Conservation (phyloP, 2,888 invertebrate species). For the Osedax fenrisi region DNA sequence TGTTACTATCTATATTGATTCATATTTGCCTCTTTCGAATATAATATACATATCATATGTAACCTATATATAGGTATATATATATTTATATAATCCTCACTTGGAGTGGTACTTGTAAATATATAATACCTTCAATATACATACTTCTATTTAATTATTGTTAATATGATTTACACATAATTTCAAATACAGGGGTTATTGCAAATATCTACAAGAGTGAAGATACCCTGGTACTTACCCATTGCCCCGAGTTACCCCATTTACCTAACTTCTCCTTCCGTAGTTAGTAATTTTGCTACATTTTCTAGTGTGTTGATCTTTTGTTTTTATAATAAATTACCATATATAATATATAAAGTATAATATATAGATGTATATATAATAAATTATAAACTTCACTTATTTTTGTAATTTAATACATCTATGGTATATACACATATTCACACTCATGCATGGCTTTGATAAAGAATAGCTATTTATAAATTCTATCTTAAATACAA, state of each 20-base stretch:
- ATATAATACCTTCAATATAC: background rate
- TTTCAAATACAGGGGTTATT: background rate
- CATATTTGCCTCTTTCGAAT: background rate
- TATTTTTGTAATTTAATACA: too few relatives aligned
- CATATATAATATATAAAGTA: background rate
- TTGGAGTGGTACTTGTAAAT: background rate
- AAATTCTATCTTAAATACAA: too few relatives aligned
- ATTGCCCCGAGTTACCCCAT: slow-evolving; percentile 11
- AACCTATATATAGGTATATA: too few relatives aligned
- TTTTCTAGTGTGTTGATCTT: too few relatives aligned
- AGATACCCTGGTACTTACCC: slow-evolving; percentile 4
- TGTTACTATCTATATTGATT: background rate
- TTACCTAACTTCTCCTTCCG: slow-evolving; percentile 5
- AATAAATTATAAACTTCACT: too few relatives aligned
- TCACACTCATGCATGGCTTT: too few relatives aligned
- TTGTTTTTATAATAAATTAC: too few relatives aligned
- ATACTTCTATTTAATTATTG: background rate
- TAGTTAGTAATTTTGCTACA: background rate
- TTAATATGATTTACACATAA: background rate
- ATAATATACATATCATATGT: background rate
- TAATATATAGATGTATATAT: too few relatives aligned
- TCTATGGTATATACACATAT: too few relatives aligned
- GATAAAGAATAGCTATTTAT: too few relatives aligned
- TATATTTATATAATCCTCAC: background rate
- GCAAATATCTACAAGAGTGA: background rate